Conservation (phyloP, 2,113 vertebrate genomes). For the Hiodon alosoides region DNA sequence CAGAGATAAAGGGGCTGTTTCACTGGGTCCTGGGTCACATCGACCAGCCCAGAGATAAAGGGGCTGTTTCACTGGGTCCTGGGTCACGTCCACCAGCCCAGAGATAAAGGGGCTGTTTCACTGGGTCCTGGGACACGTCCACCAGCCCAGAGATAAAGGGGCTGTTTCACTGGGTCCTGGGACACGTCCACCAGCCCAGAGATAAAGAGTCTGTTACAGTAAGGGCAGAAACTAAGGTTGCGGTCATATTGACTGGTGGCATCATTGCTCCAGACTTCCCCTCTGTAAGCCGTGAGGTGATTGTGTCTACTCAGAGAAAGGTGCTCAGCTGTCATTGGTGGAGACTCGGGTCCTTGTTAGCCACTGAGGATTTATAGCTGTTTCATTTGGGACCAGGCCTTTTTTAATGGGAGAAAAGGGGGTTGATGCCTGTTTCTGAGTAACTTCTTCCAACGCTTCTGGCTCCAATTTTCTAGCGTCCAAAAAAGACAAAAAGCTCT, state of each 20-base stretch:
- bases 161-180: too few relatives aligned
- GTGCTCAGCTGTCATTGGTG: conserved; percentile 23
- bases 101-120: neutral
- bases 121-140: too few relatives aligned
- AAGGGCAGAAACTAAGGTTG: too few relatives aligned
- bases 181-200: neutral
- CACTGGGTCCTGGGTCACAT: too few relatives aligned
- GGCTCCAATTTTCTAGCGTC: neutral
- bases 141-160: too few relatives aligned
- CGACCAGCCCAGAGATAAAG: too few relatives aligned
- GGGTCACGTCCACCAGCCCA: neutral
- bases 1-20: too few relatives aligned
- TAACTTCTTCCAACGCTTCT: neutral
- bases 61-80: too few relatives aligned
- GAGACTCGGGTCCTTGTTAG: neutral
- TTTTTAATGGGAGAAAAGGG: neutral
- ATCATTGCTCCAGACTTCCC: too few relatives aligned
- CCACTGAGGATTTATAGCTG: conserved; percentile 5
- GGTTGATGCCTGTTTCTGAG: neutral
- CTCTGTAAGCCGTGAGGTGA: neutral
- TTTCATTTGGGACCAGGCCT: conserved; percentile 11
- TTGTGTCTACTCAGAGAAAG: neutral
- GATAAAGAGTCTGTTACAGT: neutral
- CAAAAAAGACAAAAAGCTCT: neutral
- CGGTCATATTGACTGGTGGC: too few relatives aligned